These are phyloP conservation scores for Drosophila austrosaltans DNA, from an alignment of 2,888 invertebrate species.

Conservation along the genomic window DNA sequence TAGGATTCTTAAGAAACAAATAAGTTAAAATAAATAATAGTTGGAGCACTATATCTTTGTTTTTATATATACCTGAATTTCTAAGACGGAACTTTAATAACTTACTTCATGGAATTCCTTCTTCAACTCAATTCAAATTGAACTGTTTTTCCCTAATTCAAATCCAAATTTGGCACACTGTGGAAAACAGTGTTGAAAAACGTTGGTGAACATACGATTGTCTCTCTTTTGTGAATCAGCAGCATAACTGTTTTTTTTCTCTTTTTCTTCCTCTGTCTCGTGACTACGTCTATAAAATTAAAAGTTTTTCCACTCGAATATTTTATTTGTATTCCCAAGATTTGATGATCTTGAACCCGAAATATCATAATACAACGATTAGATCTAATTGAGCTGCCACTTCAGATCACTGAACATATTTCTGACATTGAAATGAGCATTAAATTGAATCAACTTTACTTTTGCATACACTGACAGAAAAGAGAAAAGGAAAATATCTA, in stretches of 20 bases:
- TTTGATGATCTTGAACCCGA: conserved; percentile 1
- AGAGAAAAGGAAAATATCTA: background rate
- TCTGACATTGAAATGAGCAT: background rate
- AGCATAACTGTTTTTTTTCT: no score
- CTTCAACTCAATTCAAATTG: no score
- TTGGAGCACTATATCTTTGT: no score
- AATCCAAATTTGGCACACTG: background rate
- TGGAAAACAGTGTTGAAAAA: background rate
- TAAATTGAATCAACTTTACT: background rate
- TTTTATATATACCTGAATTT: no score
- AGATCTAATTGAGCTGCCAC: background rate
- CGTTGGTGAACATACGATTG: no score
- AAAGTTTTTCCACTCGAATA: background rate
- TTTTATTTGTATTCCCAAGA: background rate
- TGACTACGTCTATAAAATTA: background rate
- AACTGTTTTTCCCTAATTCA: background rate
- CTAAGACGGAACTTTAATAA: no score
- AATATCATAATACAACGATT: background rate
- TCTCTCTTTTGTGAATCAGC: no score
- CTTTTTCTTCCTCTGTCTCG: background rate
- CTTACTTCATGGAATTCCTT: no score
- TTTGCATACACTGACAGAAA: background rate
- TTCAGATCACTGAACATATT: conserved; percentile 1
- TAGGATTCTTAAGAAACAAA: no score
- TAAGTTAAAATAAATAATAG: no score